phyloP scores from a whole-genome alignment of 2,888 invertebrate species.

The Ophonus ardosiacus region DNA sequence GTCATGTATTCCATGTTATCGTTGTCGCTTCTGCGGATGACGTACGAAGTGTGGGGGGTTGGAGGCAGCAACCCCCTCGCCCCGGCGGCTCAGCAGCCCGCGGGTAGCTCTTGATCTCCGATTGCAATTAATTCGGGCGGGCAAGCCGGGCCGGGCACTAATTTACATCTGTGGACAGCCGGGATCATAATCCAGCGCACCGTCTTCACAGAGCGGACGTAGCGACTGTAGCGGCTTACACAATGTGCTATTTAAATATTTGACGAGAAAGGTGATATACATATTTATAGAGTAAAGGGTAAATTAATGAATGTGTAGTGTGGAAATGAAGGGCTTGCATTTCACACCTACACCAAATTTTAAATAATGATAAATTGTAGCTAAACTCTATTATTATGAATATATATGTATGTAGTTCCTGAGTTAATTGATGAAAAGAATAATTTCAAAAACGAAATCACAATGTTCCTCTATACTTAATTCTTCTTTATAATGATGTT shows the following conservation, averaged over 20 bases:
- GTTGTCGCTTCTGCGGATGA: constrained; percentile 10
- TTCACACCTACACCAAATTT: neutral
- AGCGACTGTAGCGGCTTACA: constrained; percentile 3
- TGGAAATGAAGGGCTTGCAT: neutral
- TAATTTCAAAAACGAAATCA: too few species aligned
- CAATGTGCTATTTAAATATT: constrained; percentile 28
- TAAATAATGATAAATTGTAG: neutral
- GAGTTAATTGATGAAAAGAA: too few species aligned
- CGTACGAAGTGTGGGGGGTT: neutral
- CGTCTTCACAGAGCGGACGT: constrained; percentile 23
- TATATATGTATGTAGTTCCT: neutral
- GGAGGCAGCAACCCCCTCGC: neutral
- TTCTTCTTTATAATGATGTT: too few species aligned
- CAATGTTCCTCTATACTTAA: too few species aligned
- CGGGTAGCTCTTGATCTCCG: constrained; percentile 66
- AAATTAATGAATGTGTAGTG: neutral
- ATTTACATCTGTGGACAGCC: constrained; percentile 75
- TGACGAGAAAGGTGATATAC: constrained; percentile 15
- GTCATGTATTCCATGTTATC: neutral
- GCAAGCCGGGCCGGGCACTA: constrained; percentile 64
- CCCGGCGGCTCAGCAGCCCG: constrained; percentile 63
- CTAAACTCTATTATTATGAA: neutral
- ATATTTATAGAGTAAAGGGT: constrained; percentile 16
- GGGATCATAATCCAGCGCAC: constrained; percentile 55
- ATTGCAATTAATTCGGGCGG: constrained; percentile 64